Percentiles rank a stretch among this genome's conserved stretches.
phyloP scores from a whole-genome alignment of 2,113 vertebrate species.

The Falcunculus frontatus region DNA sequence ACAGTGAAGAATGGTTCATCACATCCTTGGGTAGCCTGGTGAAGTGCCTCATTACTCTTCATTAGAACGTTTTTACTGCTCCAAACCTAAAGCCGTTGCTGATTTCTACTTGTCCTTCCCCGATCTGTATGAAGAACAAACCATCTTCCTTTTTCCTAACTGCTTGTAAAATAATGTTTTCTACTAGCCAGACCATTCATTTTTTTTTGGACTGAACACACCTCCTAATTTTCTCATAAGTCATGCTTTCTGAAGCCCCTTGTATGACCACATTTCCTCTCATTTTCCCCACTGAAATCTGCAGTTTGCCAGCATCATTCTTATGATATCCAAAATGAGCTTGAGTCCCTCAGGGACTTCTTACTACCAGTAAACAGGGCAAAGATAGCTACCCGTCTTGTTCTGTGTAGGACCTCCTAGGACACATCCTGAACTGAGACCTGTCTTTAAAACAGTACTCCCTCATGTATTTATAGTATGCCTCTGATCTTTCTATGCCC shows the following conservation, averaged over 20 bases:
- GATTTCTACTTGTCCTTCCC: neutral
- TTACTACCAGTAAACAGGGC: neutral
- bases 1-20: slow-evolving; percentile 22
- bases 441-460: neutral
- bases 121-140: neutral
- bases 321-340: neutral
- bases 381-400: neutral
- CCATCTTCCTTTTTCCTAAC: neutral
- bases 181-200: neutral
- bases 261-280: neutral
- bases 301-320: neutral
- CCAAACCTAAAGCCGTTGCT: neutral
- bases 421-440: neutral
- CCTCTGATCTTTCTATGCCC: neutral
- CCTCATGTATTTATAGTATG: neutral
- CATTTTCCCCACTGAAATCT: neutral
- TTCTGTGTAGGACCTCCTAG: neutral
- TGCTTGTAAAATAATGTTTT: neutral
- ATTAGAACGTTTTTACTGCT: slow-evolving; percentile 24
- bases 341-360: neutral
- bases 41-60: slow-evolving; percentile 49
- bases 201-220: neutral
- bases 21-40: neutral
- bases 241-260: neutral
- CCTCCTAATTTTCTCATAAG: neutral